Evolutionary conservation across 2,888 invertebrate genomes (phyloP).

Genomic region (Noctua janthe): DNA sequence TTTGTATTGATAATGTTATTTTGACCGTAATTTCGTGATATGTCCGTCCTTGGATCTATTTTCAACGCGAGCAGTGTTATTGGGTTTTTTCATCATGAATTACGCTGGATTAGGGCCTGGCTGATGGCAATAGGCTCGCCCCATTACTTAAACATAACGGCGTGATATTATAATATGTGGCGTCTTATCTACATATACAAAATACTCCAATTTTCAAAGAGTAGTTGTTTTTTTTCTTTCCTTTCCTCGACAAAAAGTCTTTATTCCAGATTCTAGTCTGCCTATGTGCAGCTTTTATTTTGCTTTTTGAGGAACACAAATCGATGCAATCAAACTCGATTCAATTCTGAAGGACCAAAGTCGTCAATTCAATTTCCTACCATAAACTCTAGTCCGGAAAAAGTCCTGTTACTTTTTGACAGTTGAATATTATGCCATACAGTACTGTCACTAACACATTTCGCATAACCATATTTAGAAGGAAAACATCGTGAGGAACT

Average conservation of each 20-base stretch:
- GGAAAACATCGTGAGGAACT: too few species aligned
- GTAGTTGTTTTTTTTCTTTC: background rate
- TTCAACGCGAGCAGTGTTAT: background rate
- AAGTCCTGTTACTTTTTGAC: background rate
- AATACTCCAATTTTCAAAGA: background rate
- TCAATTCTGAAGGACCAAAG: conserved; percentile 8
- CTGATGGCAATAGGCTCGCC: background rate
- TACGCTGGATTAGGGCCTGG: background rate
- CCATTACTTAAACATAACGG: background rate
- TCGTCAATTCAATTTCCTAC: background rate
- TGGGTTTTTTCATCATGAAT: background rate
- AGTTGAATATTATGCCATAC: background rate
- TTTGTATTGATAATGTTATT: background rate
- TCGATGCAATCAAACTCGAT: conserved; percentile 10
- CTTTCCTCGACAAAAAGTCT: background rate
- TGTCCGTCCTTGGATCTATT: background rate
- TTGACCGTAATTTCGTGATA: background rate
- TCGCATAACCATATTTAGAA: too few species aligned
- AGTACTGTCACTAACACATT: background rate
- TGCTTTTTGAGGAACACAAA: background rate
- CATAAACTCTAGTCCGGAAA: background rate
- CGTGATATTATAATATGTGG: background rate
- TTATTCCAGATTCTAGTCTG: too few species aligned
- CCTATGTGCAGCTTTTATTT: background rate
- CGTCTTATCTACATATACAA: background rate